Evolutionary conservation across 2,888 invertebrate genomes (phyloP).

Genomic region (Fragum fragum): DNA sequence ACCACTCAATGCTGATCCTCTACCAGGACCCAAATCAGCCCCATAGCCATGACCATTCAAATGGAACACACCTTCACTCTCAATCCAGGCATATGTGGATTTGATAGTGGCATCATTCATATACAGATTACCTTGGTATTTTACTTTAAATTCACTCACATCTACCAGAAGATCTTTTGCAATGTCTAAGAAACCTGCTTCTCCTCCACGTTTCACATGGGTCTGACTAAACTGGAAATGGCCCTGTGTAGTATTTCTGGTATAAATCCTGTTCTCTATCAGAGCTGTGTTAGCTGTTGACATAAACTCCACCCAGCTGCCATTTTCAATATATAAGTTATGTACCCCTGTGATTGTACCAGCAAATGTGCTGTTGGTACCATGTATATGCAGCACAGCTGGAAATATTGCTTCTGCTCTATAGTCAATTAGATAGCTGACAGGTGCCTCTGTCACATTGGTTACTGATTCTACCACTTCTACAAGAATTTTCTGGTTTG

Average conservation of each 20-base stretch:
- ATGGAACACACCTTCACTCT: conserved; percentile 79
- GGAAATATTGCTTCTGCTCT: conserved; percentile 76
- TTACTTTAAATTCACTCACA: conserved; percentile 75
- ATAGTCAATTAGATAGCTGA: conserved; percentile 76
- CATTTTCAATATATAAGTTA: conserved; percentile 73
- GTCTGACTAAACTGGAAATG: conserved; percentile 72
- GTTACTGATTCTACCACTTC: conserved; percentile 76
- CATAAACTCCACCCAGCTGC: conserved; percentile 67
- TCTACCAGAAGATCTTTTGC: conserved; percentile 52
- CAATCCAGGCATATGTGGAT: conserved; percentile 77
- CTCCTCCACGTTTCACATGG: conserved; percentile 72
- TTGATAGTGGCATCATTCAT: conserved; percentile 78
- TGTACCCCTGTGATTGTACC: conserved; percentile 74
- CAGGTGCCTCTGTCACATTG: conserved; percentile 79
- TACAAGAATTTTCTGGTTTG: conserved; percentile 72
- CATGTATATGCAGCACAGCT: conserved; percentile 78
- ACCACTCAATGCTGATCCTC: conserved; percentile 66
- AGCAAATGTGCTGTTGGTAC: conserved; percentile 75
- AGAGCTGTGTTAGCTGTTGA: conserved; percentile 77
- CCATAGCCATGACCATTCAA: conserved; percentile 75
- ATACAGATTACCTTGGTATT: conserved; percentile 75
- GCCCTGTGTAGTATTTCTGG: conserved; percentile 65
- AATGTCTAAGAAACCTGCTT: conserved; percentile 70
- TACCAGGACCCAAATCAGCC: conserved; percentile 69
- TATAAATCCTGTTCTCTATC: conserved; percentile 70